Evolutionary conservation across 2,888 invertebrate genomes (phyloP).

Genomic region (Urechis unicinctus): DNA sequence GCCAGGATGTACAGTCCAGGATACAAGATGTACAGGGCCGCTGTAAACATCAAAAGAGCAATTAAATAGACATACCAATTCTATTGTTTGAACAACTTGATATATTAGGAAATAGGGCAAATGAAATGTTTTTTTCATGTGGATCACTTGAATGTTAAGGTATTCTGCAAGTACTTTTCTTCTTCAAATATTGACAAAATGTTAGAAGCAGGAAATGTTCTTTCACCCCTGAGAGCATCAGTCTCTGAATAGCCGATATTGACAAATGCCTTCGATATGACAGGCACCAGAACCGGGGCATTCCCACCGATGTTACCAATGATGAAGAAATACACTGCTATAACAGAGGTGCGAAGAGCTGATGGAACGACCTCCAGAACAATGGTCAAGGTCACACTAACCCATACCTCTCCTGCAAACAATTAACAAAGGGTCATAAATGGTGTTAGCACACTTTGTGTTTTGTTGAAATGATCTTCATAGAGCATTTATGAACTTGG

Average conservation of each 20-base stretch:
- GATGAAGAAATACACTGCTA: conserved; percentile 51
- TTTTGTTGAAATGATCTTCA: too few relatives aligned
- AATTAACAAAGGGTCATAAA: neutral
- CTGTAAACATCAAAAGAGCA: neutral
- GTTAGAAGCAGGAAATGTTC: neutral
- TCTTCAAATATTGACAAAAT: too few relatives aligned
- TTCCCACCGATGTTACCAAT: conserved; percentile 52
- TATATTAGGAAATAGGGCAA: too few relatives aligned
- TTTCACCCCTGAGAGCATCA: conserved; percentile 12
- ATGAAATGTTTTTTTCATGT: too few relatives aligned
- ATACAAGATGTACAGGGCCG: conserved; percentile 6
- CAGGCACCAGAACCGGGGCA: conserved; percentile 47
- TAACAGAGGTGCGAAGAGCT: conserved; percentile 41
- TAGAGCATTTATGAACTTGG: too few relatives aligned
- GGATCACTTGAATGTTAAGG: too few relatives aligned
- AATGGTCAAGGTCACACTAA: conserved; percentile 47
- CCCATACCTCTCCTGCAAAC: conserved; percentile 50
- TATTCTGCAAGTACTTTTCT: too few relatives aligned
- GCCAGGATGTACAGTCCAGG: conserved; percentile 10
- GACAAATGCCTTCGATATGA: conserved; percentile 30
- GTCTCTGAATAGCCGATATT: neutral
- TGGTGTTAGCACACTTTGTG: too few relatives aligned
- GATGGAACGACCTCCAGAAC: conserved; percentile 48
- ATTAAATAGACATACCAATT: neutral
- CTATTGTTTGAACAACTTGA: too few relatives aligned